phyloP scores from a whole-genome alignment of 2,888 invertebrate genomes.

The Drosophila colorata region DNA sequence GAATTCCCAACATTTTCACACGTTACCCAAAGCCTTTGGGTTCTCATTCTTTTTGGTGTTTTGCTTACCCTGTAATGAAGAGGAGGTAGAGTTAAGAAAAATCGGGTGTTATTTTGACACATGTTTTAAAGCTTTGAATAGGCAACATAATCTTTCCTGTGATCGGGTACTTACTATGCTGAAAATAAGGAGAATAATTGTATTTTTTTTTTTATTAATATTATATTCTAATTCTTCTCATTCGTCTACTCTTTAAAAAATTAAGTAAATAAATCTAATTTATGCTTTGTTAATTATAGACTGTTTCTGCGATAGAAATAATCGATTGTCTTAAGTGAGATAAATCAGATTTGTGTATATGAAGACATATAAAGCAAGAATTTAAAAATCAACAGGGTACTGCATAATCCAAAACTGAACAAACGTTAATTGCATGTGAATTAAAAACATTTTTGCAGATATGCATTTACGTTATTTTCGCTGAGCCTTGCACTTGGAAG shows the following conservation, averaged over 20 bases:
- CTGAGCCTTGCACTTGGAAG: slow-evolving; percentile 38
- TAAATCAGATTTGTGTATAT: too few species aligned
- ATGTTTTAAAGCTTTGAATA: too few species aligned
- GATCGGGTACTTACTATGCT: too few species aligned
- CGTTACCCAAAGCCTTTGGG: slow-evolving; percentile 36
- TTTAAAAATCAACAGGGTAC: slow-evolving; percentile 4
- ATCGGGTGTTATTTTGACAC: too few species aligned
- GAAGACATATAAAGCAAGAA: too few species aligned
- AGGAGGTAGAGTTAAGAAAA: too few species aligned
- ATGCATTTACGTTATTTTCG: slow-evolving; percentile 27
- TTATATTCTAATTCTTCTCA: too few species aligned
- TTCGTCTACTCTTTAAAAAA: not conserved
- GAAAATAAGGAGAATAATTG: too few species aligned
- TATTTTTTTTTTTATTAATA: not conserved
- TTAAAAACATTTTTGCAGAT: slow-evolving; percentile 19
- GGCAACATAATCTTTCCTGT: too few species aligned
- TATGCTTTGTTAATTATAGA: too few species aligned
- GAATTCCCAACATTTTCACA: slow-evolving; percentile 72
- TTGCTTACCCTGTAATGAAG: slow-evolving; percentile 26
- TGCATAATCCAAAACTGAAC: not conserved
- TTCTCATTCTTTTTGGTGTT: slow-evolving; percentile 6
- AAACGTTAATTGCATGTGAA: slow-evolving; percentile 23
- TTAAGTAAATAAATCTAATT: too few species aligned
- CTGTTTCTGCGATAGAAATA: not conserved
- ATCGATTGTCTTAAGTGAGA: too few species aligned